Percentiles rank a stretch among this genome's conserved stretches.
Conservation (phyloP, 2,797 vertebrate species). For the Myotis daubentonii region DNA sequence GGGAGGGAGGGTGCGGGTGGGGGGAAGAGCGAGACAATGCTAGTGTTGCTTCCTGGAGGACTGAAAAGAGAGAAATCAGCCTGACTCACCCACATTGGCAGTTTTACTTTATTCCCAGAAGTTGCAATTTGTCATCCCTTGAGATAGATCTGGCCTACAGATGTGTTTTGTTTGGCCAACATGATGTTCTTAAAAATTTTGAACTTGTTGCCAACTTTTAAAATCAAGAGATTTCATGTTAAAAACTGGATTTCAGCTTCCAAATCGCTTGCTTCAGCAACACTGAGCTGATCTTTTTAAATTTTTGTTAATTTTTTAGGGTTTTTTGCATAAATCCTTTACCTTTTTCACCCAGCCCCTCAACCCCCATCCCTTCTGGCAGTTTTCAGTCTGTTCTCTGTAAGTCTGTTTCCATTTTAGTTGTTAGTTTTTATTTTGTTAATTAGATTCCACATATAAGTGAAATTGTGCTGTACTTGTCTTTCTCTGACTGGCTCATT, state of each 20-base stretch:
- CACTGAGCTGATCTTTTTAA: neutral
- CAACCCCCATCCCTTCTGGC: neutral
- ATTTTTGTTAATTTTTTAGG: neutral
- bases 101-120: neutral
- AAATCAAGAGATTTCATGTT: conserved; percentile 44
- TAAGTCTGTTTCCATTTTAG: neutral
- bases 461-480: neutral
- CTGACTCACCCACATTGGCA: neutral
- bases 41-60: neutral
- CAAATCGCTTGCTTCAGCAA: neutral
- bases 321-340: neutral
- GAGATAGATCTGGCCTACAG: conserved; percentile 2
- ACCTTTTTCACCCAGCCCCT: neutral
- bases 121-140: neutral
- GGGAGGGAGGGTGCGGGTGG: accelerated
- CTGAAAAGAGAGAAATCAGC: neutral
- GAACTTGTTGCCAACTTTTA: conserved; percentile 47
- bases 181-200: neutral
- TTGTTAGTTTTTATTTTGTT: neutral
- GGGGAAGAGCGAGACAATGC: neutral
- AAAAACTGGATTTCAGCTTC: neutral
- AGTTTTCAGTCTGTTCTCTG: neutral
- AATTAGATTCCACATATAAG: neutral
- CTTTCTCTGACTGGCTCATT: neutral
- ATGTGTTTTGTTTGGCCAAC: conserved; percentile 56